Base-by-base conservation (phyloP, 2,888 invertebrate genomes). In the Abrostola triplasia region DNA sequence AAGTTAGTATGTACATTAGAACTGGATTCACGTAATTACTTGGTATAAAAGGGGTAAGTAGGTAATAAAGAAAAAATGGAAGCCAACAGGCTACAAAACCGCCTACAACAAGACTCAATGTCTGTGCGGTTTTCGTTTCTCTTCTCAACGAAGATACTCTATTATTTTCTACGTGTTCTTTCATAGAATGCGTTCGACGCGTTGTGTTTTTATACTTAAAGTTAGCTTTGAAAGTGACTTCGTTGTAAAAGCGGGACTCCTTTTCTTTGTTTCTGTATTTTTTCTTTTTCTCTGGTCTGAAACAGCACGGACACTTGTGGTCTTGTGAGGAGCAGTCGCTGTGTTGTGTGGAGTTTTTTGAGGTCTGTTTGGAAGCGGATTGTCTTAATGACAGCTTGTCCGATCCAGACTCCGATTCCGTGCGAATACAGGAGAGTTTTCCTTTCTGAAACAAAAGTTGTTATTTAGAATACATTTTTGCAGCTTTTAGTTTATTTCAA, bases 41-140 rank as follows among this genome's bases (percentile, higher is more conserved):
- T 0, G 96, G 96, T 59, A 98, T 95, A 82, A 98, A 98, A 6
- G 98, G 98, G 4, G 97, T 97, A 0, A 97, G 93, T 10, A 98
- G 90, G 83, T 98, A 98, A 73, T 97, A 96, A 6, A 98, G 93
- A 89, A 98, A 98, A 89, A 98, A 98, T 0, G 98, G 98, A 37
- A 98, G 88, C 98, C 98, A 98, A 81, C 98, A 98, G 6, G 97
- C 97, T 5, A 98, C 96, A 79, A 98, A 98, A 4, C 98, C 98
- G 0, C 98, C 98, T 0, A 98, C 97, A 0, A 98, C 98, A 6
- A 98, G 96, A 70, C 98, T 98, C 55, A 98, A 88, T 0, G 98
- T 98, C 84, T 98, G 98, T 5, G 98, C 98, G 0, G 98, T 98
- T 92, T 98, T 98, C 5, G 97, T 97, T 85, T 98, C 98, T 55